phyloP scores from a whole-genome alignment of 1,140 invertebrate genomes.

The Aphaenogaster rudis region DNA sequence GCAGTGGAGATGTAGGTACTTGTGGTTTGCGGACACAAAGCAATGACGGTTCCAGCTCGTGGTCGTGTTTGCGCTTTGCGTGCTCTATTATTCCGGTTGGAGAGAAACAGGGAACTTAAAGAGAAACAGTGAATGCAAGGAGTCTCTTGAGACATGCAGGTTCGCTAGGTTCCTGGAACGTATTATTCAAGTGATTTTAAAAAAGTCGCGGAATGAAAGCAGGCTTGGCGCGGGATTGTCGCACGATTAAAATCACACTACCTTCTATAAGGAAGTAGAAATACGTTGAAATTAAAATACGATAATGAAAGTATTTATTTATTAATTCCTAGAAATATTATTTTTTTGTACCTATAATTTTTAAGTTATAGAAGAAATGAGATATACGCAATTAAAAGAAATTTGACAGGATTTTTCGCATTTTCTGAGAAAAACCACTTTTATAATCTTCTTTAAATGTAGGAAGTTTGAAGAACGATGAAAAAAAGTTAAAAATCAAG shows the following conservation, averaged over 20 bases:
- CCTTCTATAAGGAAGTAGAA: neutral
- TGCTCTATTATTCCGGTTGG: conserved; percentile 36
- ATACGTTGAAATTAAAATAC: neutral
- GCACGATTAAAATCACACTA: neutral
- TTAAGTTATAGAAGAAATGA: neutral
- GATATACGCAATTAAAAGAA: neutral
- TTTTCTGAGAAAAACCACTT: neutral
- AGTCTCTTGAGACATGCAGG: conserved; percentile 2
- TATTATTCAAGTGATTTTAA: conserved; percentile 35
- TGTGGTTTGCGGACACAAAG: neutral
- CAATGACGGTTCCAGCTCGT: neutral
- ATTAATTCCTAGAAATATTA: neutral
- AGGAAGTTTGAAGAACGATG: neutral
- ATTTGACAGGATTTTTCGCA: neutral
- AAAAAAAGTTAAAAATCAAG: neutral
- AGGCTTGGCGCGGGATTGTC: too few relatives aligned
- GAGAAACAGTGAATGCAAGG: neutral
- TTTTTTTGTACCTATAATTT: neutral
- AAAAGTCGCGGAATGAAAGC: neutral
- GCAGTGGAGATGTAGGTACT: conserved; percentile 14
- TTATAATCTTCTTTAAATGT: neutral
- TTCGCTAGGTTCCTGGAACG: conserved; percentile 3
- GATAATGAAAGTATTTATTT: conserved; percentile 9
- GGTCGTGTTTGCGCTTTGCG: conserved; percentile 41
- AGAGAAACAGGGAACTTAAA: neutral